Conservation (phyloP, 1,140 invertebrate genomes). For the Notospermus geniculatus region DNA sequence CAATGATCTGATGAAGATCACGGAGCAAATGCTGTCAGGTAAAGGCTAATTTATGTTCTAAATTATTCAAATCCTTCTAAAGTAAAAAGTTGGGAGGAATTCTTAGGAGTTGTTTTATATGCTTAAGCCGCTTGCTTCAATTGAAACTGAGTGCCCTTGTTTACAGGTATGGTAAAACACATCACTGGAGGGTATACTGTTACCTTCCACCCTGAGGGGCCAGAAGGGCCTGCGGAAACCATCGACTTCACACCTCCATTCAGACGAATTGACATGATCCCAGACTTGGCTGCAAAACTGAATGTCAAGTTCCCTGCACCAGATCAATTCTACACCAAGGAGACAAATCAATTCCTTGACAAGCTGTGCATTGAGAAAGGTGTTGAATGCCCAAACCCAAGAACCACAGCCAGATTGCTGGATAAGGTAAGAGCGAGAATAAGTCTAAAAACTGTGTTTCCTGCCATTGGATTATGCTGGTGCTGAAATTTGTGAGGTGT, state of each 20-base stretch:
- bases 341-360: constrained; percentile 67
- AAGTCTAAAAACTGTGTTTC: no score
- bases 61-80: not conserved
- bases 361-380: constrained; percentile 82
- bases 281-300: constrained; percentile 80
- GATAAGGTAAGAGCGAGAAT: constrained; percentile 83
- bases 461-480: not conserved
- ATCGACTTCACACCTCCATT: constrained; percentile 99
- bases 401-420: constrained; percentile 86
- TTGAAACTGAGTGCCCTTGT: not conserved
- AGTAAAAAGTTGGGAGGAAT: not conserved
- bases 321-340: constrained; percentile 55
- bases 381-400: constrained; percentile 88
- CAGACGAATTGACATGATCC: constrained; percentile 85
- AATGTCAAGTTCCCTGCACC: constrained; percentile 79
- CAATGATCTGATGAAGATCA: constrained; percentile 89
- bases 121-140: no score
- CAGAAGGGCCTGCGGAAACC: constrained; percentile 67
- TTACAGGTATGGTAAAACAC: constrained; percentile 68
- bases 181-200: constrained; percentile 72
- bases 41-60: constrained; percentile 13
- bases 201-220: constrained; percentile 90
- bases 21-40: constrained; percentile 87
- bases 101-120: not conserved
- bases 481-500: constrained; percentile 7